A percentile compares a stretch with the other conserved stretches of the same genome.
Evolutionary conservation across 2,888 invertebrate species (phyloP).

Genomic region (Tridacna gigas): DNA sequence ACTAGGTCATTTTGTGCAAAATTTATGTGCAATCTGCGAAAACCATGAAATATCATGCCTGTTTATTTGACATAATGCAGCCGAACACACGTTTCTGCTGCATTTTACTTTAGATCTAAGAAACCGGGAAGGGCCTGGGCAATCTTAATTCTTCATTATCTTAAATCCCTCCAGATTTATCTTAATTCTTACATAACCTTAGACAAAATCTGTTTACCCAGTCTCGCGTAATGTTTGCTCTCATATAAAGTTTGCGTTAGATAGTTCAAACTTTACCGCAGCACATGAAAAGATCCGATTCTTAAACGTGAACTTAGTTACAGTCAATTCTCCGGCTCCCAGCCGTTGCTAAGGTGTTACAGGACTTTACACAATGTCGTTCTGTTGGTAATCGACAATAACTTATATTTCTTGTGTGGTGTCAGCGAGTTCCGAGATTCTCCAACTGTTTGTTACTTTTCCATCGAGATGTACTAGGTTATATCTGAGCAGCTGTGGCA

Average conservation of each 20-base stretch:
- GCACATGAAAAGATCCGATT: constrained; percentile 6
- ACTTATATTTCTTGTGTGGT: too few species aligned
- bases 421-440: too few species aligned
- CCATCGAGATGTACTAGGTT: too few species aligned
- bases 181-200: constrained; percentile 25
- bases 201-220: constrained; percentile 2
- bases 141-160: constrained; percentile 16
- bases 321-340: constrained; percentile 20
- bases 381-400: too few species aligned
- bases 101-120: neutral
- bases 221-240: constrained; percentile 37
- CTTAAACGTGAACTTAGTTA: neutral
- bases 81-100: neutral
- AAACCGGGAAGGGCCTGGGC: neutral
- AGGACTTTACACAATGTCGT: too few species aligned
- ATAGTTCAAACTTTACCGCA: constrained; percentile 54
- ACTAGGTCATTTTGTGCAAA: too few species aligned
- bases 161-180: constrained; percentile 18
- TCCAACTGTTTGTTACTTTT: too few species aligned
- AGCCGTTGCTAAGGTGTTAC: neutral
- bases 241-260: constrained; percentile 50
- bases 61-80: neutral
- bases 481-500: too few species aligned
- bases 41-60: too few species aligned
- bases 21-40: too few species aligned